Base-by-base conservation (phyloP, 2,888 invertebrate genomes). In the Ormyrus pomaceus region DNA sequence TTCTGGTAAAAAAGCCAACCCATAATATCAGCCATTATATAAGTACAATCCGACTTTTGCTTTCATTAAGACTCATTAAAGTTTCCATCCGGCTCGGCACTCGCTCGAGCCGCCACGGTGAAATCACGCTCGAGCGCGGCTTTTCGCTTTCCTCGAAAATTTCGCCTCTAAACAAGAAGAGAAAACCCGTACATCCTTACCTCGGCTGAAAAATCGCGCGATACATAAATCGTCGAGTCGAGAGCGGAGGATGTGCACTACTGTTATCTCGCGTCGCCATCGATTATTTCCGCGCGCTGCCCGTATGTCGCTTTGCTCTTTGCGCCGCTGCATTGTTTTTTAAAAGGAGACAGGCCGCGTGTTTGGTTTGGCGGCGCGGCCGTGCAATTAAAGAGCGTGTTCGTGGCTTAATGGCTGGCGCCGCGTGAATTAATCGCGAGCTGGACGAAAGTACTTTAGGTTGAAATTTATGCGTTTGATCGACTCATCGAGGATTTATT, bases 131-230 rank as follows among this genome's bases (percentile, higher is more conserved):
- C 34, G 48, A 48, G 10, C 10, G 45, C 50, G 5, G 58, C 58
- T 55, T 53, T n/a, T 73, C 64, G 65, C 64, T 75, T 74, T 75
- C 79, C 70, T 69, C 66, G 66, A 46, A 71, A 71, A 72, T 51
- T 51, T 69, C 69, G 11, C 59, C 34, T 48, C 46, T 58, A 46
- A 46, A 8, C 48, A n/a, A 19, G 34, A 19, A 55, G 56, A 13
- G n/a, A 46, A 59, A 59, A 19, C 19, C 19, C 19, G 19, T 19
- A 2, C 19, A 19, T 19, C 19, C 19, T 19, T 19, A 19, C 19
- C 19, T 19, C 19, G 19, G 19, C 19, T 19, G 19, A 34, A 59
- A 53, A 34, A 13, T 3, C n/a, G 65, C 7, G 2, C 45, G 34
- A 45, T 13, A 9, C 19, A 19, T 48, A 71, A 51, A 6, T 61